Percentiles rank a stretch among this genome's conserved stretches.
Evolutionary conservation across 2,797 vertebrate genomes (phyloP).

Genomic region (Sternarchorhynchus goeldii): DNA sequence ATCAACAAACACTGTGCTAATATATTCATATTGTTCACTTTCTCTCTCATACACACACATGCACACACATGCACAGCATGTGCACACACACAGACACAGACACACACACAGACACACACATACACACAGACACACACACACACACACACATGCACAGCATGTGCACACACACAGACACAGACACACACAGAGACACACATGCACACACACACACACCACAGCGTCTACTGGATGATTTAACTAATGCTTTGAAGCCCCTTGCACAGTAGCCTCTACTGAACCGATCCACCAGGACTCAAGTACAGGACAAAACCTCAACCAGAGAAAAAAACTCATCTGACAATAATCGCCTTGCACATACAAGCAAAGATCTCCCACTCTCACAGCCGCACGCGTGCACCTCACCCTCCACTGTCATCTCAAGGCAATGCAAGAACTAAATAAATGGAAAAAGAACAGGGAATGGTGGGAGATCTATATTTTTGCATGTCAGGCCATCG

Average conservation of each 20-base stretch:
- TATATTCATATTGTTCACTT: too few relatives aligned
- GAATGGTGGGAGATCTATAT: conserved; percentile 44
- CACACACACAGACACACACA: too few relatives aligned
- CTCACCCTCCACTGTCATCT: conserved; percentile 49
- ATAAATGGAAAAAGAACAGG: conserved; percentile 45
- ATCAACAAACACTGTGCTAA: too few relatives aligned
- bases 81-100: background rate
- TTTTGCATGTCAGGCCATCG: conserved; percentile 58
- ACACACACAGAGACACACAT: background rate
- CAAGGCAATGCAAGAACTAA: conserved; percentile 47
- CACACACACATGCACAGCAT: too few relatives aligned
- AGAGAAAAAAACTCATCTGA: conserved; percentile 36
- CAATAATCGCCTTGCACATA: conserved; percentile 41
- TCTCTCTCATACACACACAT: too few relatives aligned
- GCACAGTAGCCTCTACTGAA: conserved; percentile 34
- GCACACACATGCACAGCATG: too few relatives aligned
- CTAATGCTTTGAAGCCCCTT: conserved; percentile 15
- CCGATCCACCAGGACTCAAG: conserved; percentile 1
- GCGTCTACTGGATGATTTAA: conserved; percentile 6
- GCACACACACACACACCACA: conserved; percentile 10
- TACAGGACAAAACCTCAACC: background rate
- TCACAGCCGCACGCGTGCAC: conserved; percentile 30
- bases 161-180: too few relatives aligned
- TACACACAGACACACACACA: too few relatives aligned
- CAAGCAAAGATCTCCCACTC: conserved; percentile 28